Base-by-base conservation (phyloP, 2,113 vertebrate species). In the Hucho hucho region DNA sequence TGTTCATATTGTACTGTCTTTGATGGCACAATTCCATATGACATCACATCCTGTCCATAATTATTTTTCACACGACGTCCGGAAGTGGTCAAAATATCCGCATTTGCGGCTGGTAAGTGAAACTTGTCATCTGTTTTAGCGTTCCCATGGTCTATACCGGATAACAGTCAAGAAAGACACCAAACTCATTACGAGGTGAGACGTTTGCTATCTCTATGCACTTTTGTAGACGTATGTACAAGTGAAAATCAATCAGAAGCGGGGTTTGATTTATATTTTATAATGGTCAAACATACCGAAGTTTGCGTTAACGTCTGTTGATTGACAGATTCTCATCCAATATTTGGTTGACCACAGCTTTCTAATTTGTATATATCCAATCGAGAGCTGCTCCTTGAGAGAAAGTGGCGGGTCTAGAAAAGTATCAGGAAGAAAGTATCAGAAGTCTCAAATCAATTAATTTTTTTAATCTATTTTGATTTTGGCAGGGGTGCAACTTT, bases 11-110 rank as follows among this genome's bases (percentile, higher is more conserved):
- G 37, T 11, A 43, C 9, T 43, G 9, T 43, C 37, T 43, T 61
- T 22, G 13, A n/a, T 22, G 58, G 58, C 18, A 61, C 2, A 13
- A 22, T 61, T 53, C 49, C 29, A 37, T 47, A 37, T 87, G 84
- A 89, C 88, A 3, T 89, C 88, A 90, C 47, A 46, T 92, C 91
- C 90, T 74, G 77, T 73, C 65, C 14, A 4, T 28, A 26, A 1
- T 37, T 0, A 37, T 65, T 66, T 66, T 29, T 29, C 7, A 18
- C 64, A 2, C 64, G 28, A 67, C 65, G 65, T 67, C 65, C 65
- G 28, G 58, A 9, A 61, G 58, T 61, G 58, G 58, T 61, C n/a
- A 22, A n/a, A 61, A 61, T 61, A n/a, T 61, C 58, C 58, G 18
- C 6, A 24, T 22, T 61, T 22, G n/a, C n/a, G 58, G 58, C 58